Conservation (phyloP, 2,797 vertebrate species). For the Geotrypetes seraphini region DNA sequence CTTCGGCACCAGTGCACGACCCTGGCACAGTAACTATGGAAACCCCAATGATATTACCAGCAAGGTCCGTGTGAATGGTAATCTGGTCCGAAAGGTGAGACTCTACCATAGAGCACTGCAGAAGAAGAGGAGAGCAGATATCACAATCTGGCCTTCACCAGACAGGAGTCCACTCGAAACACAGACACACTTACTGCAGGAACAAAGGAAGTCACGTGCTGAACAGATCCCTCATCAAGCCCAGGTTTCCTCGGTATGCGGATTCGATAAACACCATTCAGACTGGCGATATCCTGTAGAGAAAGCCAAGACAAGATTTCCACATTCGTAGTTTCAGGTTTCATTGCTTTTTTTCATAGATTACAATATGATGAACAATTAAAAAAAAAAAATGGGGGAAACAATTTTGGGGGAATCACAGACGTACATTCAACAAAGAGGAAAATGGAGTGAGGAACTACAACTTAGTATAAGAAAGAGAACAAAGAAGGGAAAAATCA, state of each 20-base stretch:
- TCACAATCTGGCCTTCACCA: too few species aligned
- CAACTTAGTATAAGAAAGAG: too few species aligned
- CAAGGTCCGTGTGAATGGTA: conserved; percentile 71
- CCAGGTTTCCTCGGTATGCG: conserved; percentile 62
- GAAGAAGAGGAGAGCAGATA: too few species aligned
- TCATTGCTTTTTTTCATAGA: too few species aligned
- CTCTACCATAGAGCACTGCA: conserved; percentile 80
- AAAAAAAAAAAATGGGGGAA: too few species aligned
- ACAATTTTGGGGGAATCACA: too few species aligned
- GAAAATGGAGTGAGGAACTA: too few species aligned
- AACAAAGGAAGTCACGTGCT: conserved; percentile 76
- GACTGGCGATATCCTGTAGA: conserved; percentile 71
- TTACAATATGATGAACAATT: too few species aligned
- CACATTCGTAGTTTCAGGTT: too few species aligned
- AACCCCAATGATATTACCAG: conserved; percentile 70
- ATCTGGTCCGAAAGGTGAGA: conserved; percentile 79
- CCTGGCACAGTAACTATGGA: conserved; percentile 76
- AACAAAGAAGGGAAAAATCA: too few species aligned
- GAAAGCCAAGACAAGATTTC: background rate
- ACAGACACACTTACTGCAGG: conserved; percentile 71
- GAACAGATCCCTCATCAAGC: conserved; percentile 50
- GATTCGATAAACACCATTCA: conserved; percentile 77
- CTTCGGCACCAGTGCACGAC: conserved; percentile 68
- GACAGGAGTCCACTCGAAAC: background rate
- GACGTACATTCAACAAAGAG: too few species aligned